A percentile compares a stretch with the other conserved stretches of the same genome.
These are phyloP conservation scores for Tilapia sparmanii DNA, from an alignment of 2,113 vertebrate genomes.

Conservation along the genomic window DNA sequence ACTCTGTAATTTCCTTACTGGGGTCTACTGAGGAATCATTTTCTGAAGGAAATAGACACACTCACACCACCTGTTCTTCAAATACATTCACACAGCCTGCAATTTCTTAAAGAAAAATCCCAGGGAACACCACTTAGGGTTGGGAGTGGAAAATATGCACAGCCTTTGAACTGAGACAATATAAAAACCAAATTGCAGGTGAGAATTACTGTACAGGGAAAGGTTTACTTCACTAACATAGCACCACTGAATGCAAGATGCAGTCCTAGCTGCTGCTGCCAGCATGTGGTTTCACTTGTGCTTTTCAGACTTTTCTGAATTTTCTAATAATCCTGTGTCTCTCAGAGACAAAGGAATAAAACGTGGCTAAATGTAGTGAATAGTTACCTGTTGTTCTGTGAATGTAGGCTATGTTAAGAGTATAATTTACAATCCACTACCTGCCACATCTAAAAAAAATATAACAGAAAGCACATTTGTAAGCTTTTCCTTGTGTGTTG, in stretches of 20 bases:
- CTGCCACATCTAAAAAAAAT: background rate
- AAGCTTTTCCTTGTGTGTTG: background rate
- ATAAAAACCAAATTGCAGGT: constrained; percentile 40
- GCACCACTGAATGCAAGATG: background rate
- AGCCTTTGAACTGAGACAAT: constrained; percentile 24
- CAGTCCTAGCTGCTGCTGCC: background rate
- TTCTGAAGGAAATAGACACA: background rate
- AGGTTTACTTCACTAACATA: background rate
- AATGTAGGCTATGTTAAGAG: background rate
- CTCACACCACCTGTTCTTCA: constrained; percentile 60
- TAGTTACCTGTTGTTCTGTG: background rate
- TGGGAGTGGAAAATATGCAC: constrained; percentile 16
- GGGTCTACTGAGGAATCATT: constrained; percentile 6
- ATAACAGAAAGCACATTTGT: background rate
- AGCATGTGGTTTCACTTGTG: background rate
- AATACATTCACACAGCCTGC: constrained; percentile 33
- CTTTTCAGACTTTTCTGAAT: background rate
- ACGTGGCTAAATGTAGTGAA: background rate
- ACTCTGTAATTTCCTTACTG: constrained; percentile 63
- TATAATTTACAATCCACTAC: background rate
- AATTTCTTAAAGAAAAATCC: constrained; percentile 30
- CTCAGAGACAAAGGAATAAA: background rate
- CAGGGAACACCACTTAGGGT: background rate
- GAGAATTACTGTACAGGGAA: background rate
- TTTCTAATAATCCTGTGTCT: background rate